These are phyloP conservation scores for Noturus placidus DNA, from an alignment of 2,113 vertebrate species.

Conservation along the genomic window DNA sequence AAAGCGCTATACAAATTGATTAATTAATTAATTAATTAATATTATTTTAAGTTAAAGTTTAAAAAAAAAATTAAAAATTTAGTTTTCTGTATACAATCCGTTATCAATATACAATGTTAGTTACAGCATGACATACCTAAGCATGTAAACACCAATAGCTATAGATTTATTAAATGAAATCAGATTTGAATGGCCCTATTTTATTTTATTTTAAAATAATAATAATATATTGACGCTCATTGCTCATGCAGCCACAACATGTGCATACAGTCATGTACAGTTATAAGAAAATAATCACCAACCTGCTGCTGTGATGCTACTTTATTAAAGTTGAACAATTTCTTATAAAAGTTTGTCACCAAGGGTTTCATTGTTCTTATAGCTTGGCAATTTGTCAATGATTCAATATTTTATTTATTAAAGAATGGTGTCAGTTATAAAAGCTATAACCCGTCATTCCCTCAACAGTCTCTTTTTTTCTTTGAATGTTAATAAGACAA, in stretches of 20 bases:
- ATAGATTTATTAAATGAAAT: no score
- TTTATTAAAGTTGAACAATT: background rate
- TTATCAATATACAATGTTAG: background rate
- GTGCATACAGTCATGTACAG: background rate
- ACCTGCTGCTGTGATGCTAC: background rate
- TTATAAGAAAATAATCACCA: background rate
- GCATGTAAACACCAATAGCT: background rate
- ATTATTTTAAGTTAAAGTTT: background rate
- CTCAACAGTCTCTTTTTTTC: background rate
- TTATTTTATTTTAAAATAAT: no score
- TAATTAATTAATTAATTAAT: no score
- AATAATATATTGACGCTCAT: background rate
- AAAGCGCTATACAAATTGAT: no score
- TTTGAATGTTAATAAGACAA: background rate
- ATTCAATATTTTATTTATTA: background rate
- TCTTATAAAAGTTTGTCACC: background rate
- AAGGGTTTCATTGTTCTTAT: background rate
- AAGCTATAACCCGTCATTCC: background rate
- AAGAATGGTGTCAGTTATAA: background rate
- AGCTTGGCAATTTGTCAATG: background rate
- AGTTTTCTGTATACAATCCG: background rate
- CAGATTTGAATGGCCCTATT: no score
- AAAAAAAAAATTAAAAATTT: no score
- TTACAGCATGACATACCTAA: background rate
- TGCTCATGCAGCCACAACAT: background rate